phyloP scores from a whole-genome alignment of 1,140 invertebrate genomes.

The Penaeus indicus region DNA sequence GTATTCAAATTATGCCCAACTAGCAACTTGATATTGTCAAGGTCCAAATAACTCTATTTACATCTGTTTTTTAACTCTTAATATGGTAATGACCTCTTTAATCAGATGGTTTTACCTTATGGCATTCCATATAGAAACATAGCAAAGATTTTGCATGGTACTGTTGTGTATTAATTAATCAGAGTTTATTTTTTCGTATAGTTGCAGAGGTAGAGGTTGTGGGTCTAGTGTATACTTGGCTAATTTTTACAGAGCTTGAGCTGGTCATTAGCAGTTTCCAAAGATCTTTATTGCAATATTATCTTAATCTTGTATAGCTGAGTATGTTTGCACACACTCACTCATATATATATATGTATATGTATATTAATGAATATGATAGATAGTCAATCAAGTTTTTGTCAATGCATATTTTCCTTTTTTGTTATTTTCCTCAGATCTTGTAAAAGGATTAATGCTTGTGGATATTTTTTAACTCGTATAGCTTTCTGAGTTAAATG shows the following conservation, averaged over 20 bases:
- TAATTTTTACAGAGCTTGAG: constrained; percentile 27
- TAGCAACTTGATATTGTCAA: no score
- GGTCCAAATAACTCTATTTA: no score
- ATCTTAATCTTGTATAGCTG: background rate
- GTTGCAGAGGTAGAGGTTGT: constrained; percentile 45
- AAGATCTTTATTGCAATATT: constrained; percentile 6
- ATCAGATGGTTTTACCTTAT: background rate
- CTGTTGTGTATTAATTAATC: background rate
- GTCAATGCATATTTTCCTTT: background rate
- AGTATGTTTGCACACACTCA: background rate
- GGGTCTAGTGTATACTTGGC: constrained; percentile 42
- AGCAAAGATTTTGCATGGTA: constrained; percentile 46
- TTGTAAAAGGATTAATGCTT: background rate
- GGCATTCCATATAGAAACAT: constrained; percentile 30
- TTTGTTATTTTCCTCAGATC: background rate
- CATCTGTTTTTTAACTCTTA: background rate
- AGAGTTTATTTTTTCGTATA: constrained; percentile 45
- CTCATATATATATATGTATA: background rate
- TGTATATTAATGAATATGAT: background rate
- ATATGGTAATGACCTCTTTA: background rate
- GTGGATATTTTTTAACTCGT: no score
- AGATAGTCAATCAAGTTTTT: background rate
- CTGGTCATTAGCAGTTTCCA: constrained; percentile 27
- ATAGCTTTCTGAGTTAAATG: no score
- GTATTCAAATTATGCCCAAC: no score